phyloP scores from a whole-genome alignment of 2,797 vertebrate species.

The Poecilia picta region DNA sequence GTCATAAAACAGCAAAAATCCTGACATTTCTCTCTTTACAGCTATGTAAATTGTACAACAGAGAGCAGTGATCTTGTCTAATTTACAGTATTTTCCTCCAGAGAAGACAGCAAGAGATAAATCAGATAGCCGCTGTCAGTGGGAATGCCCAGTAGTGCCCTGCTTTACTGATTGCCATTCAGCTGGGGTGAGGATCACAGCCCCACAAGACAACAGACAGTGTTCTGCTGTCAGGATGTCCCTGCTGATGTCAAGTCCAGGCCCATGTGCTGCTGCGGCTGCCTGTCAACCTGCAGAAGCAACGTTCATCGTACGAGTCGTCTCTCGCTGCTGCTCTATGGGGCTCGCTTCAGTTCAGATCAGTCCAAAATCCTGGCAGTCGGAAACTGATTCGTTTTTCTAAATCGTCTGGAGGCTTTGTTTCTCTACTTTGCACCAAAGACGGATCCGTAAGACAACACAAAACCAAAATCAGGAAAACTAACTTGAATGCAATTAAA shows the following conservation, averaged over 20 bases:
- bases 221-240: slow-evolving; percentile 53
- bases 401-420: background rate
- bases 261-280: slow-evolving; percentile 43
- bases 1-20: background rate
- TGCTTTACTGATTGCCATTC: slow-evolving; percentile 67
- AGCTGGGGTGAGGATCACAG: slow-evolving; percentile 42
- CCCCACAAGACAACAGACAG: slow-evolving; percentile 34
- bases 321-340: background rate
- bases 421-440: background rate
- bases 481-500: background rate
- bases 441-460: background rate
- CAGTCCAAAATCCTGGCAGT: background rate
- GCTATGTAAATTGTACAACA: background rate
- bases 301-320: background rate
- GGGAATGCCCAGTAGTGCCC: slow-evolving; percentile 33
- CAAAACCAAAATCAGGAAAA: background rate
- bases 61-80: slow-evolving; percentile 4
- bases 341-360: background rate
- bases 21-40: background rate
- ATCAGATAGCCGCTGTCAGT: slow-evolving; percentile 31
- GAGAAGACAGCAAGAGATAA: slow-evolving; percentile 22
- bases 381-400: background rate
- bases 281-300: slow-evolving; percentile 15
- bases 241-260: slow-evolving; percentile 48
- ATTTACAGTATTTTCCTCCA: slow-evolving; percentile 24